Evolutionary conservation across 2,888 invertebrate species (phyloP).

Genomic region (Agriopis leucophaearia): DNA sequence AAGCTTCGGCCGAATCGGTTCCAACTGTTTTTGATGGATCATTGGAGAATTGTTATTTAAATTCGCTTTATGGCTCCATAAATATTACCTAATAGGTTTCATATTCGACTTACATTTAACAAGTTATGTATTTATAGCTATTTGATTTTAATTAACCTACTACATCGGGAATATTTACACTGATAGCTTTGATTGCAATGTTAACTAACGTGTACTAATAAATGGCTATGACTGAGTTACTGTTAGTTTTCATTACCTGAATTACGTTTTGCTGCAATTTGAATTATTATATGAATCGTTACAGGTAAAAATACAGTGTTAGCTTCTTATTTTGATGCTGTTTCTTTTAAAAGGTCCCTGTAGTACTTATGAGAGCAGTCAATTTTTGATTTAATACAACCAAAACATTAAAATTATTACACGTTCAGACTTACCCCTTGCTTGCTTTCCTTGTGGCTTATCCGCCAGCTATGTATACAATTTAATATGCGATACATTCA

Average conservation of each 20-base stretch:
- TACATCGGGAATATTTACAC: too few relatives aligned
- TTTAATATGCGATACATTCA: slow-evolving; percentile 5
- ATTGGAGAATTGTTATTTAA: slow-evolving; percentile 1
- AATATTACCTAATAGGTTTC: slow-evolving; percentile 2
- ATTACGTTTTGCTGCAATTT: too few relatives aligned
- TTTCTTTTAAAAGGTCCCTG: too few relatives aligned
- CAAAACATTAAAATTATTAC: too few relatives aligned
- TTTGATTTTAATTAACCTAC: too few relatives aligned
- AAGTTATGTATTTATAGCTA: not conserved
- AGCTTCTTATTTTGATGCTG: too few relatives aligned
- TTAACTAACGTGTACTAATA: not conserved
- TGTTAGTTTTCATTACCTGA: too few relatives aligned
- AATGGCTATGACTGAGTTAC: not conserved
- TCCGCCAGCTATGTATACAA: not conserved
- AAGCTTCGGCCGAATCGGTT: slow-evolving; percentile 6
- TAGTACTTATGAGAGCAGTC: too few relatives aligned
- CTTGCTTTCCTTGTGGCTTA: not conserved
- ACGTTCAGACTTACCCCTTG: not conserved
- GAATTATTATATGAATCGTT: too few relatives aligned
- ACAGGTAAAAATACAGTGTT: too few relatives aligned
- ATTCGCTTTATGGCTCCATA: slow-evolving; percentile 6
- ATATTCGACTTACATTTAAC: not conserved
- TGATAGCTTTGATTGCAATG: not conserved
- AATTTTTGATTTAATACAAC: too few relatives aligned
- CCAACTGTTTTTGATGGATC: slow-evolving; percentile 6